Evolutionary conservation across 2,888 invertebrate genomes (phyloP).

Genomic region (Polyommatus iphigenia): DNA sequence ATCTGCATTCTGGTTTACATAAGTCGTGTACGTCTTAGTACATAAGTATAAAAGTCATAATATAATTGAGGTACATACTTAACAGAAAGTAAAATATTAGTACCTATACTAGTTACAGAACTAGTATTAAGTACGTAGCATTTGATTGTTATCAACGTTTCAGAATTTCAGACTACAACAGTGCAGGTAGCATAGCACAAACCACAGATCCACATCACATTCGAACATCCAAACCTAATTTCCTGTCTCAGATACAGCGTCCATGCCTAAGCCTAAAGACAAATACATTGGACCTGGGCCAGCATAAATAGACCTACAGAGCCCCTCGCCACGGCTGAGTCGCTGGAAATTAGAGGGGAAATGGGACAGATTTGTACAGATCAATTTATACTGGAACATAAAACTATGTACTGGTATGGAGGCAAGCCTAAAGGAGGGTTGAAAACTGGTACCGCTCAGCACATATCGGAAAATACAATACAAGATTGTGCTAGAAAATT

Average conservation of each 20-base stretch:
- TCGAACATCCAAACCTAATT: constrained; percentile 78
- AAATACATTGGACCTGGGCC: constrained; percentile 62
- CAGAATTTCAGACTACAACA: not conserved
- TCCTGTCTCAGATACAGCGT: constrained; percentile 75
- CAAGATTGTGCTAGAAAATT: not conserved
- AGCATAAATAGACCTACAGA: constrained; percentile 48
- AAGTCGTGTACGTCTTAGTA: no score
- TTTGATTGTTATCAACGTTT: not conserved
- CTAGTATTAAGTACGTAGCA: no score
- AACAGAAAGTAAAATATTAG: no score
- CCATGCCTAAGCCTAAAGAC: constrained; percentile 68
- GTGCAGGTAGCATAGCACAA: constrained; percentile 46
- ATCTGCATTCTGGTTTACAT: no score
- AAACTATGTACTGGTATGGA: constrained; percentile 36
- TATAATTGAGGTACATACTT: no score
- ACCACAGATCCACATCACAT: constrained; percentile 55
- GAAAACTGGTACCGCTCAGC: constrained; percentile 40
- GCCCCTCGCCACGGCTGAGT: constrained; percentile 33
- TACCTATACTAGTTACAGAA: no score
- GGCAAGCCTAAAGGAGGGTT: constrained; percentile 39
- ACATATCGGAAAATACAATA: constrained; percentile 34
- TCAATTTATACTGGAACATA: constrained; percentile 36
- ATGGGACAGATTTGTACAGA: constrained; percentile 37
- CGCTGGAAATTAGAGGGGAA: constrained; percentile 36
- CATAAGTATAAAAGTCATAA: no score